Base-by-base conservation (phyloP, 1,140 invertebrate species). In the Gonatopus flavifemur region DNA sequence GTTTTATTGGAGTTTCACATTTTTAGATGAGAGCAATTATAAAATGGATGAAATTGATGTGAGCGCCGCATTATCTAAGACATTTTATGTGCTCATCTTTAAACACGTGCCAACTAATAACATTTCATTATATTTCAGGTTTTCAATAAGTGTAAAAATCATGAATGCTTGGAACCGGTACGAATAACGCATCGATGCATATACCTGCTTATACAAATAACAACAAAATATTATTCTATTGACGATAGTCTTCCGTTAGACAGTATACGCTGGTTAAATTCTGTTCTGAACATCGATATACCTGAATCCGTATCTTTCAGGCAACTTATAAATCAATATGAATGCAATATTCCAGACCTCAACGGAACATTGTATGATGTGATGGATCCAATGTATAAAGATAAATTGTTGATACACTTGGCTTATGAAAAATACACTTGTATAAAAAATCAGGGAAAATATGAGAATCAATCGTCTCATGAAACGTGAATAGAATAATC, bases 31-130 rank as follows among this genome's bases (percentile, higher is more conserved):
- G 10, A 25, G 20, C 5, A 55, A 68, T 41, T 62, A 69, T 6
- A 58, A 72, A 61, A 73, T 74, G 69, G 72, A 74, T 28, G 69
- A 74, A 19, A 70, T 59, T 2, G 70, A 69, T 33, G 70, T 68
- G 55, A 67, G 55, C 56, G 18, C 8, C n/a, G n/a, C 9, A 22
- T 40, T 5, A 15, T 52, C 13, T 22, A 50, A 37, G 22, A 6
- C 42, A 47, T 20, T 41, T 22, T 21, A 35, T 24, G 24, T 42
- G 40, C 15, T 2, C 3, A 13, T n/a, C n/a, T n/a, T n/a, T n/a
- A n/a, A n/a, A n/a, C n/a, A n/a, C n/a, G n/a, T n/a, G n/a, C n/a
- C n/a, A n/a, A 3, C 32, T 0, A 36, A 35, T 42, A 33, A 22
- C n/a, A 41, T 46, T 44, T 15, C 22, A 12, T 51, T 59, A 36